Evolutionary conservation across 1,140 invertebrate species (phyloP).

Genomic region (Procambarus clarkii): DNA sequence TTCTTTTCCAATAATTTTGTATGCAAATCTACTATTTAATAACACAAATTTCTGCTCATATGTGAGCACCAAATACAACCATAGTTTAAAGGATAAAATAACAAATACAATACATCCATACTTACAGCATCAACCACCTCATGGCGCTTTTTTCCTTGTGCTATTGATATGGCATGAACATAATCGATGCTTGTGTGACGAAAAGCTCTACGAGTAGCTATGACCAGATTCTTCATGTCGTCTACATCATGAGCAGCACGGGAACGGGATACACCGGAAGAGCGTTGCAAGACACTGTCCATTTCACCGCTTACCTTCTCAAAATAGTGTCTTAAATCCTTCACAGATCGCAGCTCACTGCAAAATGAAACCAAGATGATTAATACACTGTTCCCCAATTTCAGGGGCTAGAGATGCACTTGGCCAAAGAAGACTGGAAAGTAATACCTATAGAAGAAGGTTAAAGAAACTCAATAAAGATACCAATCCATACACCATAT

Average conservation of each 20-base stretch:
- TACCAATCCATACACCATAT: no score
- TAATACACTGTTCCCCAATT: no score
- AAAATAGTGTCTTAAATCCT: constrained; percentile 62
- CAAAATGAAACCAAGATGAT: background rate
- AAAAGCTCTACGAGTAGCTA: constrained; percentile 91
- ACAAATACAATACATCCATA: constrained; percentile 72
- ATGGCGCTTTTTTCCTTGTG: constrained; percentile 90
- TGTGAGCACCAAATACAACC: no score
- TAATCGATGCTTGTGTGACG: constrained; percentile 94
- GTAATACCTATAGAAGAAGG: no score
- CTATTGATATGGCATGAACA: constrained; percentile 88
- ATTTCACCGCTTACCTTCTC: constrained; percentile 69
- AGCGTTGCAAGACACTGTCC: constrained; percentile 52
- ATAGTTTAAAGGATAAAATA: background rate
- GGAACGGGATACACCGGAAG: constrained; percentile 48
- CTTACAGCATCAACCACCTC: constrained; percentile 92
- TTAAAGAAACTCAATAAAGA: no score
- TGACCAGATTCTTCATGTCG: constrained; percentile 88
- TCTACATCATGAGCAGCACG: constrained; percentile 77
- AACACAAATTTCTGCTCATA: no score
- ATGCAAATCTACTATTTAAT: no score
- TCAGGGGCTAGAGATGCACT: no score
- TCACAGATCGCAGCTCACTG: constrained; percentile 63
- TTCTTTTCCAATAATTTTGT: no score
- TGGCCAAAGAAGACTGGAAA: no score